phyloP scores from a whole-genome alignment of 2,113 vertebrate genomes.

The Sclerurus mexicanus region DNA sequence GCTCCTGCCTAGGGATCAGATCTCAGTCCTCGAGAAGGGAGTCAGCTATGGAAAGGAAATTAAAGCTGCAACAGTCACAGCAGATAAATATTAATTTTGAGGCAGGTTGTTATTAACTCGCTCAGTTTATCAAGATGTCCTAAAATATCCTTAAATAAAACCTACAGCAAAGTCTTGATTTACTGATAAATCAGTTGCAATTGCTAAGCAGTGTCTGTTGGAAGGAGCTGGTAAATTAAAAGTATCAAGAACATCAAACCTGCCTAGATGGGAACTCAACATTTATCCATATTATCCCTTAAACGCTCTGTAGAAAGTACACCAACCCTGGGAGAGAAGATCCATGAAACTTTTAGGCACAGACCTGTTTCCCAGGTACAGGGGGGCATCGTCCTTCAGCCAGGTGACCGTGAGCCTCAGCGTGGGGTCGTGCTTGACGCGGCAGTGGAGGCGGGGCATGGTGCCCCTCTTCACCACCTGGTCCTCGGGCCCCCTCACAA shows the following conservation, averaged over 20 bases:
- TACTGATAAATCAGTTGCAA: not conserved
- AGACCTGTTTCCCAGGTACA: conserved; percentile 83
- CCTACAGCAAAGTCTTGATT: not conserved
- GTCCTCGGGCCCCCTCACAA: conserved; percentile 83
- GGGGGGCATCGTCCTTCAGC: conserved; percentile 85
- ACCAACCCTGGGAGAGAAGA: not conserved
- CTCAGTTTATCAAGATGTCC: not conserved
- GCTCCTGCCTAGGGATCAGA: not conserved
- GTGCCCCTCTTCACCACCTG: conserved; percentile 78
- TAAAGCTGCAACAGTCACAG: not conserved
- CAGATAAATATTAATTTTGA: not conserved
- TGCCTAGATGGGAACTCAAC: rapidly evolving
- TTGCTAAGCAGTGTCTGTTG: not conserved
- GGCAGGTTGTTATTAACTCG: not conserved
- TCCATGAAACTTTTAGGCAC: rapidly evolving
- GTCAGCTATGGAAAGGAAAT: not conserved
- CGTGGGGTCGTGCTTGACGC: conserved; percentile 83
- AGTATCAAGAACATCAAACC: rapidly evolving
- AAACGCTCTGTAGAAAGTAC: rapidly evolving
- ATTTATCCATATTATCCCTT: not conserved
- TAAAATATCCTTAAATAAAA: not conserved
- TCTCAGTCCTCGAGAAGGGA: not conserved
- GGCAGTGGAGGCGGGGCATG: conserved; percentile 83
- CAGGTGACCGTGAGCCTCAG: conserved; percentile 82
- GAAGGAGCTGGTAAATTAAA: not conserved